phyloP scores from a whole-genome alignment of 2,113 vertebrate species.

The Myotis lucifugus region DNA sequence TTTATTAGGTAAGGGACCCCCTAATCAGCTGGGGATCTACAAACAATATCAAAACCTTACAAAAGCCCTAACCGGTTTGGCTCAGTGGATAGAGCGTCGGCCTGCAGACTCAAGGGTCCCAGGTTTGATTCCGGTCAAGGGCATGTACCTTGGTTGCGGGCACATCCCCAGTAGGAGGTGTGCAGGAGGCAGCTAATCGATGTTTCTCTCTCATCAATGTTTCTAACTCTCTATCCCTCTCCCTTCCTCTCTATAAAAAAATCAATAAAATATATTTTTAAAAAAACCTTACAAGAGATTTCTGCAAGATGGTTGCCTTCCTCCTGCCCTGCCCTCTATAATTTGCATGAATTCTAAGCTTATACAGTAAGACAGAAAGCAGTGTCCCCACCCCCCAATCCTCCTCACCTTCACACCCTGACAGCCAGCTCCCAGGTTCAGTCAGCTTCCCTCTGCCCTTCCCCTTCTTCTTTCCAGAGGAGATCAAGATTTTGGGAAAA shows the following conservation, averaged over 20 bases:
- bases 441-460: background rate
- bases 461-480: background rate
- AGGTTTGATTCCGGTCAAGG: too few relatives aligned
- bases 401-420: background rate
- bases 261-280: too few relatives aligned
- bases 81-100: too few relatives aligned
- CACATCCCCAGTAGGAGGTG: too few relatives aligned
- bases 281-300: background rate
- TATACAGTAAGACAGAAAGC: conserved; percentile 15
- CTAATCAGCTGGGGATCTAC: conserved; percentile 47
- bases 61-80: background rate
- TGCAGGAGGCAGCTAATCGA: too few relatives aligned
- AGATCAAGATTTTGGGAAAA: background rate
- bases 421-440: background rate
- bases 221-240: too few relatives aligned
- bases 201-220: too few relatives aligned
- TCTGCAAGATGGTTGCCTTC: background rate
- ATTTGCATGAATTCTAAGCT: background rate
- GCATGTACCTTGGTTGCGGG: too few relatives aligned
- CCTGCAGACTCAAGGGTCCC: too few relatives aligned
- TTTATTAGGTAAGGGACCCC: background rate
- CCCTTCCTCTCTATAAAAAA: too few relatives aligned
- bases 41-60: background rate
- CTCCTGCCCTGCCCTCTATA: background rate
- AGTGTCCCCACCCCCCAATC: background rate